Conservation (phyloP, 2,113 vertebrate species). For the Eptesicus fuscus region DNA sequence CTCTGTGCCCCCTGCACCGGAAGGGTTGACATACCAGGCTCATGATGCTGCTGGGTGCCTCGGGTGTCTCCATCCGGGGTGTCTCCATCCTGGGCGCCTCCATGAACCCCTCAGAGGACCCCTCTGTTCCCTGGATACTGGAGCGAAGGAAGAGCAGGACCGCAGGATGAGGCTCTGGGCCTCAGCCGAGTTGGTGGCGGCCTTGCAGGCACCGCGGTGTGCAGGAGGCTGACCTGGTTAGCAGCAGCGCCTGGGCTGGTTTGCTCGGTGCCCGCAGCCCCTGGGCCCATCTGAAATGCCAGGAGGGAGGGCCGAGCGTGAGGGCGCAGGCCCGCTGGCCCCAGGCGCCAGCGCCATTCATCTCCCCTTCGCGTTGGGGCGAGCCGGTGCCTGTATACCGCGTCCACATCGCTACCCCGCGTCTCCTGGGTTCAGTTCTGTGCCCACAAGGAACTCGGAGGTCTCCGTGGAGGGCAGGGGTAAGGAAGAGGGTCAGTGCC, state of each 20-base stretch:
- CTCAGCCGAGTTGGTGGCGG: not conserved
- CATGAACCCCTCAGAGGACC: not conserved
- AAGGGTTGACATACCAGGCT: slow-evolving; percentile 14
- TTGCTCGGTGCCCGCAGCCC: slow-evolving; percentile 18
- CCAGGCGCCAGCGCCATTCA: not conserved
- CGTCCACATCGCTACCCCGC: not conserved
- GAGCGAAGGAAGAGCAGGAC: not conserved
- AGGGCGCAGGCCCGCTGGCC: not conserved
- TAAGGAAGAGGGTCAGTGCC: not conserved
- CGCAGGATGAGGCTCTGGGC: not conserved
- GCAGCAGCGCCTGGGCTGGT: slow-evolving; percentile 30
- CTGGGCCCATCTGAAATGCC: slow-evolving; percentile 46
- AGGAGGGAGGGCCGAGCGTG: not conserved
- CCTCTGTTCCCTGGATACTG: slow-evolving; percentile 39
- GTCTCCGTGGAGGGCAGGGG: not conserved
- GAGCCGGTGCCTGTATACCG: not conserved
- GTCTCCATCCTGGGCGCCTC: not conserved
- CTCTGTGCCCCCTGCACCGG: not conserved
- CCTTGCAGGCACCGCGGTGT: not conserved
- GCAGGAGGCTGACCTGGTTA: slow-evolving; percentile 44
- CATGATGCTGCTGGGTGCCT: not conserved
- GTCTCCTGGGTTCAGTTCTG: not conserved
- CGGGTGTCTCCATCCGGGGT: not conserved
- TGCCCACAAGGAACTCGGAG: not conserved
- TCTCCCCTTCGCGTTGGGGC: not conserved